Conservation (phyloP, 1,140 invertebrate genomes). For the Drosophila athabasca region DNA sequence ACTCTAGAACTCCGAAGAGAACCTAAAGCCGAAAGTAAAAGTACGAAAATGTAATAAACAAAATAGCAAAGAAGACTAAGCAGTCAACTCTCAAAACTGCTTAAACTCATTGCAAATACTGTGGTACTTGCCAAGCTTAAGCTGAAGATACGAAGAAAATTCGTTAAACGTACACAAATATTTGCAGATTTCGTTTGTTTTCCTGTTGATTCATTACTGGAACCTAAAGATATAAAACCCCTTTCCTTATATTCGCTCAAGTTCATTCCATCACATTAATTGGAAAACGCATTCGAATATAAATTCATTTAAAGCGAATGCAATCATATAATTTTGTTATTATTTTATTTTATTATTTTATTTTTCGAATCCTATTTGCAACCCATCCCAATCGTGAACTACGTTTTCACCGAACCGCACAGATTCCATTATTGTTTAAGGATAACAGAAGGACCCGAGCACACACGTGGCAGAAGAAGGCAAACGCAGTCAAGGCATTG, state of each 20-base stretch:
- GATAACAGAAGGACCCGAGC: not conserved
- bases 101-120: not conserved
- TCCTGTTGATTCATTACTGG: no score
- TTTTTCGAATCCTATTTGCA: no score
- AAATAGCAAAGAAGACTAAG: slow-evolving; percentile 71
- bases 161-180: not conserved
- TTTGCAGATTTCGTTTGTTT: no score
- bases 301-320: no score
- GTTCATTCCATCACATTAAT: no score
- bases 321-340: no score
- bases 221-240: not conserved
- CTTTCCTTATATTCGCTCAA: no score
- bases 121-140: not conserved
- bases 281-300: no score
- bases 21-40: slow-evolving; percentile 43
- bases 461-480: not conserved
- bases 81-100: slow-evolving; percentile 14
- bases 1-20: slow-evolving; percentile 5
- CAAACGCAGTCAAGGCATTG: slow-evolving; percentile 41
- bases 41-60: slow-evolving; percentile 71
- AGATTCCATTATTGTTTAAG: slow-evolving; percentile 11
- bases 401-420: slow-evolving; percentile 16
- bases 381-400: not conserved
- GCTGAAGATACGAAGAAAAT: no score
- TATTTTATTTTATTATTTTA: no score